Evolutionary conservation across 2,113 vertebrate species (phyloP).

Genomic region (Erinaceus europaeus): DNA sequence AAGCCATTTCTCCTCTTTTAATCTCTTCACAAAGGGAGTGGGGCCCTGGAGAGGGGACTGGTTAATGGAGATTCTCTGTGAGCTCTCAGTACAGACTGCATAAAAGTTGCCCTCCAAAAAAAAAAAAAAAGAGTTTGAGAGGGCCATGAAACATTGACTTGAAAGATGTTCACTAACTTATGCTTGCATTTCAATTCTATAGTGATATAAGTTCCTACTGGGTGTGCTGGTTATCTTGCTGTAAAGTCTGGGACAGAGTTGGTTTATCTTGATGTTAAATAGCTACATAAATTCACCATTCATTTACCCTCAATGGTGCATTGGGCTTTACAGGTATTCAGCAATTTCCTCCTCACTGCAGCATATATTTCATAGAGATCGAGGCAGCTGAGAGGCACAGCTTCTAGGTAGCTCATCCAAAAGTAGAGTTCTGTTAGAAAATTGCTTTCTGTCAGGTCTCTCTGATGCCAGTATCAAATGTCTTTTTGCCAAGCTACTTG

Average conservation of each 20-base stretch:
- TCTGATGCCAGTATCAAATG: neutral
- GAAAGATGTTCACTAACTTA: neutral
- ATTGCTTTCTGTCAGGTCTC: neutral
- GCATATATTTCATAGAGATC: neutral
- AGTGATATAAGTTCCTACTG: accelerated
- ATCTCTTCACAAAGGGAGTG: accelerated
- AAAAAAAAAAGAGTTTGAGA: neutral
- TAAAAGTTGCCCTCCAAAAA: accelerated
- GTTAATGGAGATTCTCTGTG: neutral
- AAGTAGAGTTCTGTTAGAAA: neutral
- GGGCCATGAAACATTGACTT: neutral
- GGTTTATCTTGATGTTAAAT: accelerated
- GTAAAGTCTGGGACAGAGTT: neutral
- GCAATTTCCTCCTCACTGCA: neutral
- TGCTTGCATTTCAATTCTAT: neutral
- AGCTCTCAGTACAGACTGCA: neutral
- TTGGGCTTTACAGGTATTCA: accelerated
- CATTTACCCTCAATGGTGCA: too few relatives aligned
- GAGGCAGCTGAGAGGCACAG: neutral
- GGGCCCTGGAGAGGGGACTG: neutral
- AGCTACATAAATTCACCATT: accelerated
- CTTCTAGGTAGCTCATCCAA: neutral
- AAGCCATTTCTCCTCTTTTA: neutral
- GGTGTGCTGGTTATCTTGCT: neutral
- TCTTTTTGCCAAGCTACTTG: neutral